Conservation (phyloP, 2,797 vertebrate genomes). For the Etheostoma nigrum region DNA sequence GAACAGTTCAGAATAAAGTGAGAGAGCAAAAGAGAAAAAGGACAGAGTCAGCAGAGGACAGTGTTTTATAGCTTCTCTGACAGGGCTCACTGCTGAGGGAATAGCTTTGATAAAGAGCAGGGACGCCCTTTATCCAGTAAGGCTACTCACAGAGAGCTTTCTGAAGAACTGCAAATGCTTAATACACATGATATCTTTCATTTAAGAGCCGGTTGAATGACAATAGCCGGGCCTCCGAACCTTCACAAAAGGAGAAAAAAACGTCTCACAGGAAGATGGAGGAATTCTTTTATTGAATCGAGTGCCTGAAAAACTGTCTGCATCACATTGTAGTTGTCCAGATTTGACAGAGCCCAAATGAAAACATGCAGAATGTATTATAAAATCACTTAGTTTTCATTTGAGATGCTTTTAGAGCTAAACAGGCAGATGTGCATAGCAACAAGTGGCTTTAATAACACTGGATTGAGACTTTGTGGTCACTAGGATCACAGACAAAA, state of each 20-base stretch:
- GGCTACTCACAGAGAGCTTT: conserved; percentile 85
- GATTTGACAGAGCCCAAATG: conserved; percentile 46
- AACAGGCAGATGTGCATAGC: conserved; percentile 30
- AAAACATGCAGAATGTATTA: conserved; percentile 46
- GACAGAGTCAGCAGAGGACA: conserved; percentile 7
- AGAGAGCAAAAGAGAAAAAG: not conserved
- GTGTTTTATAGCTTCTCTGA: conserved; percentile 60
- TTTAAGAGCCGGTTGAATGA: conserved; percentile 89
- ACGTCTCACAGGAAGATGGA: conserved; percentile 61
- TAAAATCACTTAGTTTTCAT: conserved; percentile 42
- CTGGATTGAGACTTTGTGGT: conserved; percentile 5
- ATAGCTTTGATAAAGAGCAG: conserved; percentile 91
- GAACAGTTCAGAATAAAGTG: not conserved
- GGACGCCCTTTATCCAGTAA: conserved; percentile 90
- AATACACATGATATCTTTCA: conserved; percentile 90
- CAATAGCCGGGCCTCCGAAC: conserved; percentile 83
- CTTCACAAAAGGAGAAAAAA: conserved; percentile 77
- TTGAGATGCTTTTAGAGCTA: conserved; percentile 31
- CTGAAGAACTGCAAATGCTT: conserved; percentile 89
- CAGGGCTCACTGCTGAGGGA: conserved; percentile 89
- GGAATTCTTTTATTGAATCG: conserved; percentile 83
- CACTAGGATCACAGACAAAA: conserved; percentile 5
- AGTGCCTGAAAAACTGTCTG: conserved; percentile 74
- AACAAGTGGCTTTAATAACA: conserved; percentile 36
- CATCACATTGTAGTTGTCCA: conserved; percentile 71